A percentile compares a stretch with the other conserved stretches of the same genome.
Evolutionary conservation across 2,797 vertebrate genomes (phyloP).

Genomic region (Enteromius argenteus): DNA sequence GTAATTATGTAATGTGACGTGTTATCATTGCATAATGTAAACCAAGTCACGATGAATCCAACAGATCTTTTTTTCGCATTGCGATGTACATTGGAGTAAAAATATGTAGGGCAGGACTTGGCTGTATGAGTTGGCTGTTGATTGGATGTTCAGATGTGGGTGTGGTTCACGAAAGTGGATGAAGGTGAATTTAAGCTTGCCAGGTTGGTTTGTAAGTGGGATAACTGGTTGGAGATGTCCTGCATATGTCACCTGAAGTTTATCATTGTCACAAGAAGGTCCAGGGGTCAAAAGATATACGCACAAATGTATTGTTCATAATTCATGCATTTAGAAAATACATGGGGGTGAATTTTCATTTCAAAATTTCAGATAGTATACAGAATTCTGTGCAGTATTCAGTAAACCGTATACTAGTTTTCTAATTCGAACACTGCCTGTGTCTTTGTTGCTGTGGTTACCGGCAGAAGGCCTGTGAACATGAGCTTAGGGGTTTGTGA

Average conservation of each 20-base stretch:
- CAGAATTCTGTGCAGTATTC: neutral
- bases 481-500: neutral
- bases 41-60: too few species aligned
- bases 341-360: neutral
- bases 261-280: neutral
- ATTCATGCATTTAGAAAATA: neutral
- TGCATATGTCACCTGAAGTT: neutral
- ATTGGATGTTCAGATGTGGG: neutral
- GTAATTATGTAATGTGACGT: neutral
- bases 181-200: neutral
- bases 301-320: neutral
- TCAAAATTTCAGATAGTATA: neutral
- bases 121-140: too few species aligned
- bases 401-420: neutral
- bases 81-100: too few species aligned
- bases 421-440: neutral
- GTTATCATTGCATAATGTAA: too few species aligned
- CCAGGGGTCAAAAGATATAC: neutral
- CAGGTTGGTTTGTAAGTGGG: too few species aligned
- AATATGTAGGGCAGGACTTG: too few species aligned
- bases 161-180: too few species aligned
- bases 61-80: too few species aligned
- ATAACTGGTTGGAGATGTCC: neutral
- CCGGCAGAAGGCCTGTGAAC: neutral
- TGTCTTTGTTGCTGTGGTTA: constrained; percentile 19